Percentiles rank a stretch among this genome's conserved stretches.
phyloP scores from a whole-genome alignment of 2,113 vertebrate species.

The Peromyscus leucopus region DNA sequence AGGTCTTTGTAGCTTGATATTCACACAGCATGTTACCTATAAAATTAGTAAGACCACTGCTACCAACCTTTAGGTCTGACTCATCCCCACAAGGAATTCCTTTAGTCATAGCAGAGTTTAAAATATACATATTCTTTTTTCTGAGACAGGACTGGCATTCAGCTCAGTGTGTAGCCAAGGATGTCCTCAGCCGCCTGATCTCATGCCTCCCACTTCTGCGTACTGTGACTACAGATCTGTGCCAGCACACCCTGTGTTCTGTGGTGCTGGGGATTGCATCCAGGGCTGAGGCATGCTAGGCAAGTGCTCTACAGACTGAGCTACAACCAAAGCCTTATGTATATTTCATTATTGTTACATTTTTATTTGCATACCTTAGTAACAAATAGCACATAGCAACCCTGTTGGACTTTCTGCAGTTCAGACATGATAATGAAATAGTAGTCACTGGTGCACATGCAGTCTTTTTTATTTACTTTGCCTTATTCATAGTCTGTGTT shows the following conservation, averaged over 20 bases:
- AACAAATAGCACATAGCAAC: not conserved
- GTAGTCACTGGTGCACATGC: not conserved
- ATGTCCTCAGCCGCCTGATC: not conserved
- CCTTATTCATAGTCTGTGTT: conserved; percentile 20
- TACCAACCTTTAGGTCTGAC: conserved; percentile 64
- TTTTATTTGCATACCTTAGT: conserved; percentile 16
- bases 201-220: not conserved
- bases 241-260: too few species aligned
- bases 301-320: not conserved
- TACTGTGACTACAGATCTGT: too few species aligned
- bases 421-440: conserved; percentile 2
- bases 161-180: not conserved
- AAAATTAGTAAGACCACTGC: conserved; percentile 57
- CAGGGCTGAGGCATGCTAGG: not conserved
- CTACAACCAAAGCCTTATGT: not conserved
- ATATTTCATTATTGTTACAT: conserved; percentile 47
- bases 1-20: conserved; percentile 36
- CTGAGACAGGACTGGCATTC: not conserved
- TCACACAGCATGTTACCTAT: conserved; percentile 37
- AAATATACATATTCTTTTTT: not conserved
- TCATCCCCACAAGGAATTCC: conserved; percentile 45
- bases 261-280: not conserved
- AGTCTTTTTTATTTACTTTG: conserved; percentile 16
- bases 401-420: not conserved
- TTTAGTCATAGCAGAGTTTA: conserved; percentile 61